Evolutionary conservation across 30 jellyfish, hydroid and myxozoan genomes (phyloP).

Genomic region (Nemopilema nomurai): DNA sequence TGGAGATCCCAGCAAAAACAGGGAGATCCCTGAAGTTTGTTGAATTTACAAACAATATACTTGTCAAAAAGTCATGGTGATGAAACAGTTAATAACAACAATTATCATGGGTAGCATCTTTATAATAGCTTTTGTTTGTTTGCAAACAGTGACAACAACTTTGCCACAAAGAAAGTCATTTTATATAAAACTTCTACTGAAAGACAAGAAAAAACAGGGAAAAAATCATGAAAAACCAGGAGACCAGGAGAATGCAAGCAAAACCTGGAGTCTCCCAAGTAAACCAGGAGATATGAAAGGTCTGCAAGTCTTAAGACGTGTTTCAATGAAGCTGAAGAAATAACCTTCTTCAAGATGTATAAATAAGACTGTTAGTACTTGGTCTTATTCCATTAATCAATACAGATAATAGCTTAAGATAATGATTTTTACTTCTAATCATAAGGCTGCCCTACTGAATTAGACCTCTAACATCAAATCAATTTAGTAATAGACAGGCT

Average conservation of each 20-base stretch:
- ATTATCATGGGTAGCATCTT: neutral
- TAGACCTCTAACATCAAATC: too few species aligned
- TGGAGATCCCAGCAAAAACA: neutral
- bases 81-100: neutral
- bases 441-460: too few species aligned
- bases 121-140: neutral
- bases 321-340: too few species aligned
- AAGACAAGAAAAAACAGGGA: neutral
- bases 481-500: too few species aligned
- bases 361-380: too few species aligned
- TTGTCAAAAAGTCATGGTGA: neutral
- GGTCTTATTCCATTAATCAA: too few species aligned
- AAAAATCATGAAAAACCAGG: neutral
- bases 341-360: too few species aligned
- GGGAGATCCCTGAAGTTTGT: neutral
- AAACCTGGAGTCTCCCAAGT: slow-evolving; percentile 11
- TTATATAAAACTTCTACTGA: neutral
- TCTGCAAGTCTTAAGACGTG: too few species aligned
- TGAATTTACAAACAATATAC: neutral
- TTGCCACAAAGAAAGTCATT: neutral
- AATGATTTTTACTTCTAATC: too few species aligned
- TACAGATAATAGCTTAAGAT: too few species aligned
- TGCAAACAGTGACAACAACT: neutral
- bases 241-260: slow-evolving; percentile 10
- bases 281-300: slow-evolving; percentile 3